Conservation (phyloP, 2,113 vertebrate species). For the Corynorhinus townsendii region DNA sequence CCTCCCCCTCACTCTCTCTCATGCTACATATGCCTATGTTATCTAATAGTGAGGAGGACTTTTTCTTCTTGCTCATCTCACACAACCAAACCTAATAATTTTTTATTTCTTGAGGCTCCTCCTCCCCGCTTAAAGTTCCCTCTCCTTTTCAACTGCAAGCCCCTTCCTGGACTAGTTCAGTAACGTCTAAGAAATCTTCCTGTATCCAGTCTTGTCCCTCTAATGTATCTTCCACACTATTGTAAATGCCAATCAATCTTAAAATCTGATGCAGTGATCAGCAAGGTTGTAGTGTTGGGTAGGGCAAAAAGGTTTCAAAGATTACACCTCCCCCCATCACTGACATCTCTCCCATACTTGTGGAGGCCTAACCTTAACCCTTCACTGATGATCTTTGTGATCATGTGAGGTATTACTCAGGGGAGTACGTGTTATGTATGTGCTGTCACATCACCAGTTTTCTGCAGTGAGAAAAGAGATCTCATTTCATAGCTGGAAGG, state of each 20-base stretch:
- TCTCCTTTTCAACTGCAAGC: background rate
- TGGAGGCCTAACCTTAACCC: background rate
- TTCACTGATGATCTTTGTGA: background rate
- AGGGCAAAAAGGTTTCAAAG: background rate
- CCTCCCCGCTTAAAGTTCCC: background rate
- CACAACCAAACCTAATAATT: background rate
- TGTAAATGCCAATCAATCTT: background rate
- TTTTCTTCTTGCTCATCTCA: background rate
- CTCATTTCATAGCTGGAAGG: too few species aligned
- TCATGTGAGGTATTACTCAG: background rate
- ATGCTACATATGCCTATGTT: background rate
- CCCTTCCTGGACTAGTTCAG: background rate
- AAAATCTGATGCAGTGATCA: background rate
- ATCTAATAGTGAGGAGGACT: background rate
- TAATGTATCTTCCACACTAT: background rate
- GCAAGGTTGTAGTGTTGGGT: background rate
- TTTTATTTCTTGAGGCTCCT: background rate
- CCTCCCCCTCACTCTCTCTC: background rate
- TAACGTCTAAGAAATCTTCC: background rate
- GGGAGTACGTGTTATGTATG: accelerated
- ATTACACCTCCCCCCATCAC: background rate
- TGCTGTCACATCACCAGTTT: background rate
- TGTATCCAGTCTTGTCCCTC: background rate
- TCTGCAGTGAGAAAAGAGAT: background rate
- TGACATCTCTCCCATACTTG: background rate